Evolutionary conservation across 2,888 invertebrate genomes (phyloP), one percentile per base, ranked within the genome.

Genomic region (Trachelus stipa): DNA sequence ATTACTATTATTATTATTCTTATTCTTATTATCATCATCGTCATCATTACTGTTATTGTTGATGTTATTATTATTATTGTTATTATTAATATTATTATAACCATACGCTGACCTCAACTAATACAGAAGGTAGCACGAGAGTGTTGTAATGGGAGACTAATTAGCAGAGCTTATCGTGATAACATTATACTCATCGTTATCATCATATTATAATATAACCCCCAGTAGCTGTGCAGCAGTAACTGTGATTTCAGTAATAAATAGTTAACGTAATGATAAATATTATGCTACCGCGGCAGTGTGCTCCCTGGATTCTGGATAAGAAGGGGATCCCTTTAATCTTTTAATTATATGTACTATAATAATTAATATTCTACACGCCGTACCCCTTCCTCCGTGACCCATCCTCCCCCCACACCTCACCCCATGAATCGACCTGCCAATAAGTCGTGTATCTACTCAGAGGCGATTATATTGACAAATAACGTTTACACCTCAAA

Each of bases 231-330:
- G 87, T 86, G 88, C 89, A 87, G 88, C 89, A 89, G 88, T 87
- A 88, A 87, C 88, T 86, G 86, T 85, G 85, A 85, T 87, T 86
- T 89, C 86, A 85, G 85, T 89, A 90, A 90, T 90, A 90, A 90
- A 90, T 90, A 90, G 88, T 89, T 87, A 89, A 90, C 89, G 87
- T 89, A 89, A 88, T 86, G 88, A 89, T 89, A 89, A 88, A 89
- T 89, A 90, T 90, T 90, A 90, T 87, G 88, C 88, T 90, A 90
- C 89, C 87, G 87, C 88, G 89, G 90, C 90, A 90, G 90, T 90
- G 89, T 89, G 87, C 87, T 87, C 86, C 85, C 86, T 87, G 88
- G 88, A 90, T 88, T 88, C 83, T 85, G 86, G 87, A 86, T 84
- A 85, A 87, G 86, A 86, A 88, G 87, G 85, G 82, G 83, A 82